These are phyloP conservation scores for Scolopax mira DNA, from an alignment of 2,113 vertebrate species.

Conservation along the genomic window DNA sequence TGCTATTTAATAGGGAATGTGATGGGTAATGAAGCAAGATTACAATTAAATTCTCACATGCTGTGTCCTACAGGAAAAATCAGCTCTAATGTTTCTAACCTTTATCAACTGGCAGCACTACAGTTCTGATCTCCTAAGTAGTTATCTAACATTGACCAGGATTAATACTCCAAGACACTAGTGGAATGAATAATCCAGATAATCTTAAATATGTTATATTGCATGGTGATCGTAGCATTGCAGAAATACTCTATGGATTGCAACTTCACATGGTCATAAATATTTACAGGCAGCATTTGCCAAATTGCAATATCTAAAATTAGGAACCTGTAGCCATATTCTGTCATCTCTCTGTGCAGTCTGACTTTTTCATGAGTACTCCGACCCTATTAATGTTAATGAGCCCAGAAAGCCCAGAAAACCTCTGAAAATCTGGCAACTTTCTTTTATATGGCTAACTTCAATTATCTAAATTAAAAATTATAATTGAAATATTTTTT, in stretches of 20 bases:
- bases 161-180: neutral
- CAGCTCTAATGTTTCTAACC: conserved; percentile 39
- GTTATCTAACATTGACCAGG: neutral
- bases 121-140: neutral
- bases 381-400: neutral
- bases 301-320: neutral
- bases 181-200: neutral
- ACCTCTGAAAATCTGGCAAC: neutral
- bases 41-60: conserved; percentile 59
- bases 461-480: neutral
- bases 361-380: neutral
- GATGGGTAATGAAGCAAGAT: conserved; percentile 62
- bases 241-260: neutral
- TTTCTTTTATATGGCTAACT: neutral
- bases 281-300: neutral
- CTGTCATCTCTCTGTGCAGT: neutral
- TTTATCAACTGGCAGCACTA: conserved; percentile 23
- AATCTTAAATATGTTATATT: neutral
- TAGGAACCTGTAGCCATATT: neutral
- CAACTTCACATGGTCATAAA: neutral
- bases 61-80: conserved; percentile 62
- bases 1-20: conserved; percentile 51
- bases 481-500: neutral
- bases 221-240: neutral
- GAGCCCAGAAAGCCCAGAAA: neutral